phyloP scores from a whole-genome alignment of 2,888 invertebrate species.

The Apamea sordens region DNA sequence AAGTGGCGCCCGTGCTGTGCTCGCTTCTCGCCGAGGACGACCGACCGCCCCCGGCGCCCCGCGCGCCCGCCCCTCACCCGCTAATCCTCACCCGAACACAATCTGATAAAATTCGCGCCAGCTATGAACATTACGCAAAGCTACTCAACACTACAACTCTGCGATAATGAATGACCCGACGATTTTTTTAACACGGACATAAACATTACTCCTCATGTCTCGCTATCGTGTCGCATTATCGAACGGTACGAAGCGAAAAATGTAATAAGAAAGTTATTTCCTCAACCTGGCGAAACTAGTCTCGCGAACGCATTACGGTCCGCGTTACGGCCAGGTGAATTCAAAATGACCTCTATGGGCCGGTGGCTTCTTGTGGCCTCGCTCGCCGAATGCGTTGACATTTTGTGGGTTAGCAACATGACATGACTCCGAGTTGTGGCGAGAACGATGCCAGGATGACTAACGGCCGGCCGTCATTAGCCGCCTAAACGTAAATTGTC shows the following conservation, averaged over 20 bases:
- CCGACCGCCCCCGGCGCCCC: conserved; percentile 80
- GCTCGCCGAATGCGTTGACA: conserved; percentile 88
- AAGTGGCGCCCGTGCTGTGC: conserved; percentile 86
- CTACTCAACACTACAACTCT: conserved; percentile 85
- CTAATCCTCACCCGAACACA: conserved; percentile 89
- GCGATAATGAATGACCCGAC: conserved; percentile 88
- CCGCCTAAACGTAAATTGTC: conserved; percentile 81
- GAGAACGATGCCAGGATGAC: conserved; percentile 88
- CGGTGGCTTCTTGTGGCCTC: conserved; percentile 89
- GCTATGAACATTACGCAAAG: conserved; percentile 90
- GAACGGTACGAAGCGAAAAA: conserved; percentile 81
- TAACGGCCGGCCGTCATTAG: conserved; percentile 85
- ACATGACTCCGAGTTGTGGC: conserved; percentile 80
- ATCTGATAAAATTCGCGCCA: conserved; percentile 91
- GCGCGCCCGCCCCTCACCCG: conserved; percentile 80
- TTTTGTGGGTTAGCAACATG: conserved; percentile 89
- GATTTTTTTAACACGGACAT: conserved; percentile 79
- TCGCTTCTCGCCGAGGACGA: conserved; percentile 82
- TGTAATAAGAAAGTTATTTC: conserved; percentile 90
- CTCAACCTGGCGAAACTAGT: conserved; percentile 90
- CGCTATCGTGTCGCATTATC: conserved; percentile 80
- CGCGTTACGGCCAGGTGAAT: conserved; percentile 89
- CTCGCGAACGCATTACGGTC: conserved; percentile 89
- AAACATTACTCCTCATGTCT: conserved; percentile 79
- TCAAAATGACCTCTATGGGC: conserved; percentile 90